Evolutionary conservation across 2,888 invertebrate genomes (phyloP), one percentile per base, ranked within the genome.

Genomic region (Thereva unica): DNA sequence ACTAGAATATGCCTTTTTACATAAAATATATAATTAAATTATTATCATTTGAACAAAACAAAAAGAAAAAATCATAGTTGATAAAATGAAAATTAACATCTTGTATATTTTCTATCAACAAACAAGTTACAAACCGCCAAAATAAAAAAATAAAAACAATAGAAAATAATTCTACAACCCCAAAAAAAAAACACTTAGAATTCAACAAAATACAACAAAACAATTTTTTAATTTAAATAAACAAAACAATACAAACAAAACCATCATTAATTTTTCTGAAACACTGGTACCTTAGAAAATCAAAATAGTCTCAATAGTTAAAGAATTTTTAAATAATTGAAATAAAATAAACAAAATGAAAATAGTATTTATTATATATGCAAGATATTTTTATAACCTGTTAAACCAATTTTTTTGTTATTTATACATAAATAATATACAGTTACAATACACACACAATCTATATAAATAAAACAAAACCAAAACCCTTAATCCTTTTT

Each of bases 211-310:
- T 2, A 23, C 23, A 23, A 23, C 47, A 10, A 63, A 7, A 49
- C 41, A 50, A 12, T 47, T 38, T 8, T 10, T 40, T 40, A 50
- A 44, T 40, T 23, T 12, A 53, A 44, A 53, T 40, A 8, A 63
- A 52, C 53, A 53, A 53, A 8, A 8, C 53, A 53, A 41, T 34
- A 44, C 64, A 37, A 40, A 49, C 52, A 44, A 52, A 44, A 9
- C 23, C 49, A 52, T 49, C 23, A 23, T 64, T 55, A 53, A 41
- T 42, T 9, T 64, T 53, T 64, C 10, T 52, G 52, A 41, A 64
- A 52, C 41, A 52, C 42, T 68, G 70, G 71, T 71, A 71, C 71
- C 71, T 71, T 68, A 69, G 66, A 57, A 70, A 71, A 71, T 71
- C 71, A 71, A 71, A 71, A 71, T 71, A 71, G 67, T 57, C 57